Evolutionary conservation across 2,888 invertebrate species (phyloP), one percentile per base, ranked within the genome.

Genomic region (Caenorhabditis drosophilae): DNA sequence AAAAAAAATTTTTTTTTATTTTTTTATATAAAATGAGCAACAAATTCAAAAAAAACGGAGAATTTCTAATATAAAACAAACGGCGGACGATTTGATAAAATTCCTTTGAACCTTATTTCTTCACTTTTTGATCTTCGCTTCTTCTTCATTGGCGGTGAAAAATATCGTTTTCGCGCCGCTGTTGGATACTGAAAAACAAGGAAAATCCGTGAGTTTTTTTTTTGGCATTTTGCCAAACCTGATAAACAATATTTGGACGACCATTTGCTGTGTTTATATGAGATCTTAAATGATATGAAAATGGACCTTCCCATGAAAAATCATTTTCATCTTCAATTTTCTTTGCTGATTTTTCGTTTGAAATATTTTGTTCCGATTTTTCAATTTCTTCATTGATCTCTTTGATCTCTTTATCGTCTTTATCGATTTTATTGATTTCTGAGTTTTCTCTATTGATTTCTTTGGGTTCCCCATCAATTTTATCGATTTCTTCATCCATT

Each of bases 221-320:
- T n/a, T n/a, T n/a, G n/a, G n/a, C n/a, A n/a, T n/a, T n/a, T n/a
- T n/a, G n/a, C n/a, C n/a, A n/a, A n/a, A 61, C 62, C 56, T 56
- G 56, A 53, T 62, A 62, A 48, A 54, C 54, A 25, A 62, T 38
- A 47, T 58, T 46, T 1, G 63, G 63, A 18, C 42, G 49, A 4
- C 63, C 57, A 27, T 46, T 58, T 15, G 57, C 53, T 4, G 58
- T 63, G 23, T 63, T 63, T 3, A 57, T 45, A 47, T 63, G 63
- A 1, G 63, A 63, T 22, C 41, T 49, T 22, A 57, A 36, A 42
- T 63, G 63, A 27, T 55, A 55, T 16, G 61, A 47, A 34, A 61
- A n/a, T n/a, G 36, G 9, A 4, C 7, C 16, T n/a, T 36, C 36
- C 7, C 6, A 31, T 31, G 6, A 9, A n/a, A 38, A 20, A 15